Base-by-base conservation (phyloP, 2,797 vertebrate genomes). In the Notolepis coatsorum region DNA sequence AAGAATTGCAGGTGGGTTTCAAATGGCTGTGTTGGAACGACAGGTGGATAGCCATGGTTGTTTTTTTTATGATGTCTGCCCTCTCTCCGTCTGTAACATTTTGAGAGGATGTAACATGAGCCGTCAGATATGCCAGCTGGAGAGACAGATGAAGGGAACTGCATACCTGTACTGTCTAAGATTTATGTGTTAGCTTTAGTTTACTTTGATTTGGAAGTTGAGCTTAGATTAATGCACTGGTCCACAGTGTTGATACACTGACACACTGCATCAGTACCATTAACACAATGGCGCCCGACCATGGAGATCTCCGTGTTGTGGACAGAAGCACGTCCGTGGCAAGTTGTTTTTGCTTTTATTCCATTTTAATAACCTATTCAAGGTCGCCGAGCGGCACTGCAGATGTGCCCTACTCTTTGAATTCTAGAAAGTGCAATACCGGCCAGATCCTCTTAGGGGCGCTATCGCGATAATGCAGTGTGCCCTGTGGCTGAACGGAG, bases 11-110 rank as follows among this genome's bases (percentile, higher is more conserved):
- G 92, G 92, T 94, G 92, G 90, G 82, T 85, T 85, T 88, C 72
- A 87, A 87, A 87, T 85, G 80, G 76, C 80, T 17, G 59, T 78
- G 58, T 47, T 71, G 85, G 80, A 82, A 81, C 88, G 86, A 94
- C 93, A 94, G 93, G 93, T 94, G 93, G 89, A 89, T 69, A 70
- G 83, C 55, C 61, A 52, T 25, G 52, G 30, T 24, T 65, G 38
- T 59, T 85, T 84, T 77, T 92, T 93, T 92, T 84, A 93, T 87
- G 91, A 91, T 78, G 90, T 91, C 88, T 88, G 86, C 78, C 15
- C 82, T 71, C 82, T 71, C 51, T 71, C 45, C 75, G 81, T 88
- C 80, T 78, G 85, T 62, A 69, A 66, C n/a, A 35, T 61, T 72
- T 85, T 83, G 57, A 65, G 54, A 67, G 55, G 64, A 52, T 49